Conservation (phyloP, 2,113 vertebrate genomes). For the Nycticebus coucang region DNA sequence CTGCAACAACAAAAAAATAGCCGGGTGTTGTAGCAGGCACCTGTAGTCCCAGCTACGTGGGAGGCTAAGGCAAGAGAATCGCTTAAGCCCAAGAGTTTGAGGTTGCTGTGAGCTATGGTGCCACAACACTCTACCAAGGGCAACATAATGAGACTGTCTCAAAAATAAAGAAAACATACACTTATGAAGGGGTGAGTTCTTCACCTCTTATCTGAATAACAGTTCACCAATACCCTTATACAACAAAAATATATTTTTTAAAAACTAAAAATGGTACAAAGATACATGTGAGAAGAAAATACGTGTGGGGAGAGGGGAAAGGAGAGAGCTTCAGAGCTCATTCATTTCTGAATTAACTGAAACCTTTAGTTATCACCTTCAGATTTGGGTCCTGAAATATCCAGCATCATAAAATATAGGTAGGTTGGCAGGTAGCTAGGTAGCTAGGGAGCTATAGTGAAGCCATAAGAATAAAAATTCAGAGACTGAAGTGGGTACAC, state of each 20-base stretch:
- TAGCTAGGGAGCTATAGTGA: background rate
- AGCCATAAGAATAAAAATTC: background rate
- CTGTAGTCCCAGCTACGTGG: too few relatives aligned
- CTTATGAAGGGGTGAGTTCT: background rate
- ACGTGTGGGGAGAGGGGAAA: background rate
- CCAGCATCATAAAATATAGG: background rate
- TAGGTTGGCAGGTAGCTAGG: background rate
- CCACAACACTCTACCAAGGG: too few relatives aligned
- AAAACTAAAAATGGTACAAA: slow-evolving; percentile 46
- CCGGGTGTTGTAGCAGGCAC: too few relatives aligned
- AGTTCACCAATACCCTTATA: slow-evolving; percentile 12
- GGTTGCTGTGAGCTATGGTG: too few relatives aligned
- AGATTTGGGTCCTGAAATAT: background rate
- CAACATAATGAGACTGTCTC: too few relatives aligned
- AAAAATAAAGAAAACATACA: background rate
- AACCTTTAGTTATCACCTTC: slow-evolving; percentile 7
- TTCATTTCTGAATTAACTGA: background rate
- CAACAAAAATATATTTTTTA: slow-evolving; percentile 29
- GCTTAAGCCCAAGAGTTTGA: too few relatives aligned
- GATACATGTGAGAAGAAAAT: background rate
- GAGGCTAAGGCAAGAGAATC: too few relatives aligned
- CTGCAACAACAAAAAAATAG: too few relatives aligned
- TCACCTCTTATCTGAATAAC: slow-evolving; percentile 6
- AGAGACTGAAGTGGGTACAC: background rate
- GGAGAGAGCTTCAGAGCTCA: slow-evolving; percentile 15